Evolutionary conservation across 64 coral and sea anemone species (phyloP), one percentile per base, ranked within the genome.

Genomic region (Porites australiensis): DNA sequence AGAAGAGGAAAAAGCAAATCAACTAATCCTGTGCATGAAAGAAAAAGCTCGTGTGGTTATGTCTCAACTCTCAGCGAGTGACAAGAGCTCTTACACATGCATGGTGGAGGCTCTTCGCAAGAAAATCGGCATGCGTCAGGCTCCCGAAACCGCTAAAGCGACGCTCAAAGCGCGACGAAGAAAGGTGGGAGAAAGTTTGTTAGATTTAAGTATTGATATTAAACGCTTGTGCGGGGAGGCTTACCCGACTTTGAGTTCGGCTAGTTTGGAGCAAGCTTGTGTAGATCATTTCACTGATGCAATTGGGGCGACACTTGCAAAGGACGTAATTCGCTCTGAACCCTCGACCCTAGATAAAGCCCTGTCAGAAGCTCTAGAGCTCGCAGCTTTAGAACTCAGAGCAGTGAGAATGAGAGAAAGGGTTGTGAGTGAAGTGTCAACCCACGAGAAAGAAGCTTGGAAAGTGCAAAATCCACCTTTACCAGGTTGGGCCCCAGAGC

Each of bases 201-300:
- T 88, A 58, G 86, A 88, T 72, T 76, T 89, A 61, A 89, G 87
- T 58, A 89, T 79, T 63, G 87, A 89, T n/a, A n/a, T n/a, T n/a
- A n/a, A n/a, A n/a, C n/a, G n/a, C n/a, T n/a, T n/a, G n/a, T n/a
- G n/a, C n/a, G 53, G 53, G 53, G 87, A 88, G 22, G 87, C 87
- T 13, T 88, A 88, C 52, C 71, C 71, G 1, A 58, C 27, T 71
- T 44, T 88, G 85, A 64, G 85, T 18, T 19, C 67, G 13, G 66
- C 57, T 53, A 76, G 72, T n/a, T n/a, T n/a, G n/a, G n/a, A n/a
- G n/a, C n/a, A n/a, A n/a, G n/a, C n/a, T n/a, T n/a, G n/a, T n/a
- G n/a, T n/a, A n/a, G n/a, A n/a, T n/a, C n/a, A n/a, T n/a, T n/a
- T n/a, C n/a, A n/a, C n/a, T n/a, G n/a, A n/a, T n/a, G n/a, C n/a